These are phyloP conservation scores for Picathartes gymnocephalus DNA, from an alignment of 2,113 vertebrate genomes.

Conservation along the genomic window DNA sequence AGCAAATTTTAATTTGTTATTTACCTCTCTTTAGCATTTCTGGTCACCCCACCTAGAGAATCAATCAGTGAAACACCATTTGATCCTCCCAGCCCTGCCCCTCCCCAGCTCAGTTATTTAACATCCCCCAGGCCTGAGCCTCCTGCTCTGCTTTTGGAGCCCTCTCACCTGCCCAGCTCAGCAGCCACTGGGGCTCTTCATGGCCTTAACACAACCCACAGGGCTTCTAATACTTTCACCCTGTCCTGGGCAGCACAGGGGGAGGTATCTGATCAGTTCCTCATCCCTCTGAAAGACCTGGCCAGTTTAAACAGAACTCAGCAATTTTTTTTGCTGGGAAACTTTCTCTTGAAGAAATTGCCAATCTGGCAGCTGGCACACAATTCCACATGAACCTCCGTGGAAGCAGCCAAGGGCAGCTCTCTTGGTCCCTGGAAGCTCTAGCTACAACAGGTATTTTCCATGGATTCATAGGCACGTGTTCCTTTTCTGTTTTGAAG, in stretches of 20 bases:
- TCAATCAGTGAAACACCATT: not conserved
- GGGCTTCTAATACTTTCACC: not conserved
- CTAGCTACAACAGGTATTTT: not conserved
- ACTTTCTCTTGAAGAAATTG: not conserved
- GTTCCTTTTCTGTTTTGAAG: not conserved
- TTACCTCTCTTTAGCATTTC: not conserved
- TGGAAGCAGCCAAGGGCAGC: not conserved
- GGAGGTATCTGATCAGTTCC: not conserved
- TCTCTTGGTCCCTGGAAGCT: not conserved
- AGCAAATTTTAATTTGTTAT: not conserved
- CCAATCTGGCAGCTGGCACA: not conserved
- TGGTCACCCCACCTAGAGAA: not conserved
- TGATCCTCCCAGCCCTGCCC: not conserved
- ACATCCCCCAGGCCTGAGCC: not conserved
- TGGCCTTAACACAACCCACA: not conserved
- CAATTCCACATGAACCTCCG: not conserved
- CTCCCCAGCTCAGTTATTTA: not conserved
- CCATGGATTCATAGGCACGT: not conserved
- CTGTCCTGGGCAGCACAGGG: not conserved
- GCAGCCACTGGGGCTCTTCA: not conserved
- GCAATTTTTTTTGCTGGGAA: not conserved
- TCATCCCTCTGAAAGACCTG: not conserved
- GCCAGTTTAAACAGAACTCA: not conserved
- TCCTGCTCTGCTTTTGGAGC: not conserved
- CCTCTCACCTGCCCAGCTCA: not conserved